phyloP scores from a whole-genome alignment of 2,797 vertebrate species.

The Pseudopleuronectes americanus region DNA sequence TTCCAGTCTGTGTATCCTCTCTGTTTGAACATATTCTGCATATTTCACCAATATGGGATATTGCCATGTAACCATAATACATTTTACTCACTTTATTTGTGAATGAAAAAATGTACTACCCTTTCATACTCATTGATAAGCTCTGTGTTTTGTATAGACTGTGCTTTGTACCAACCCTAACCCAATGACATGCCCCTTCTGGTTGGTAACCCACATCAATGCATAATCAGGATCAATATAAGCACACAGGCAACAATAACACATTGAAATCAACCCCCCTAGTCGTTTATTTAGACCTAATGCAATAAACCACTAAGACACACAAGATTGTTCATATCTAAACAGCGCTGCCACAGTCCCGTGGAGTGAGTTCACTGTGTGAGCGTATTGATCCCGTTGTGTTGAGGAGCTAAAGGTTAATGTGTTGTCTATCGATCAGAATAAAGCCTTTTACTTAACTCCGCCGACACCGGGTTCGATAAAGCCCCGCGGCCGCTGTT shows the following conservation, averaged over 20 bases:
- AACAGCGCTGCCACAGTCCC: constrained; percentile 41
- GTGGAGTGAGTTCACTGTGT: constrained; percentile 67
- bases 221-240: constrained; percentile 47
- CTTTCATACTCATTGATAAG: not conserved
- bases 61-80: not conserved
- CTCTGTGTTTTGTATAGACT: not conserved
- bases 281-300: constrained; percentile 39
- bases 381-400: constrained; percentile 74
- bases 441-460: constrained; percentile 82
- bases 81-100: not conserved
- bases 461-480: constrained; percentile 54
- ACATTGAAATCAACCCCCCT: constrained; percentile 22
- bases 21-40: too few relatives aligned
- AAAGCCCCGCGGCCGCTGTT: constrained; percentile 53
- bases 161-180: not conserved
- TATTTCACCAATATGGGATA: too few relatives aligned
- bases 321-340: constrained; percentile 46
- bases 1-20: too few relatives aligned
- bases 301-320: constrained; percentile 48
- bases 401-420: constrained; percentile 84
- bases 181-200: not conserved
- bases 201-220: constrained; percentile 28
- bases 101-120: not conserved
- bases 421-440: constrained; percentile 81
- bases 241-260: constrained; percentile 27